Conservation (phyloP, 2,797 vertebrate species). For the Thalassophryne amazonica region DNA sequence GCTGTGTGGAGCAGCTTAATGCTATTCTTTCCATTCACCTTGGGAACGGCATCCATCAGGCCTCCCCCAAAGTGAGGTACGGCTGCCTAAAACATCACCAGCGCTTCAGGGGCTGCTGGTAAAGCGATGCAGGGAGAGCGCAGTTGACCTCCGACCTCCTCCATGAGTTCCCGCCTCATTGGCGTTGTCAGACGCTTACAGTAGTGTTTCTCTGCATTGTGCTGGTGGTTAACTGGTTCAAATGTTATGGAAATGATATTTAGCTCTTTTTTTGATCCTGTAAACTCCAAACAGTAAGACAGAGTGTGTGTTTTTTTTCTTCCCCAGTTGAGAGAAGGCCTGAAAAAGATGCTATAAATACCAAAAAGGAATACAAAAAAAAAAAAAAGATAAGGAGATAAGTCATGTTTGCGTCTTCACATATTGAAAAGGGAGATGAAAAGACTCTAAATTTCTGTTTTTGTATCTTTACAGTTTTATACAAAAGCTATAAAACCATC, state of each 20-base stretch:
- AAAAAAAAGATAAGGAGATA: conserved; percentile 29
- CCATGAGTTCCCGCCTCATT: conserved; percentile 75
- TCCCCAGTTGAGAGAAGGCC: conserved; percentile 28
- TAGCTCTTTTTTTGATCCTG: conserved; percentile 69
- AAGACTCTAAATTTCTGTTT: too few species aligned
- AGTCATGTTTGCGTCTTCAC: too few species aligned
- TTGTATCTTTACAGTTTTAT: too few species aligned
- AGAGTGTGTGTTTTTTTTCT: conserved; percentile 1
- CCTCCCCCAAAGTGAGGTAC: conserved; percentile 85
- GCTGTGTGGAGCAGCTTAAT: conserved; percentile 65
- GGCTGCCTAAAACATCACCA: conserved; percentile 94
- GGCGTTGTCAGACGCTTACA: conserved; percentile 67
- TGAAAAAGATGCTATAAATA: conserved; percentile 55
- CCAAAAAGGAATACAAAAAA: conserved; percentile 22
- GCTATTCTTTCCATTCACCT: conserved; percentile 76
- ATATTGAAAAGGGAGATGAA: too few species aligned
- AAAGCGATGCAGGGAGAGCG: conserved; percentile 85
- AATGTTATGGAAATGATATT: conserved; percentile 78
- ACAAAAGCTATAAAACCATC: too few species aligned
- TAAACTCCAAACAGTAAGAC: conserved; percentile 53
- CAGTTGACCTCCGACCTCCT: conserved; percentile 88
- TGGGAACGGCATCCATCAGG: conserved; percentile 85
- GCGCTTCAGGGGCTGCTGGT: conserved; percentile 94
- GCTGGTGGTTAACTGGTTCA: conserved; percentile 74
- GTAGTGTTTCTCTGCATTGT: conserved; percentile 67